A percentile compares a stretch with the other conserved stretches of the same genome.
Conservation (phyloP, 2,888 invertebrate genomes). For the Sisyra nigra region DNA sequence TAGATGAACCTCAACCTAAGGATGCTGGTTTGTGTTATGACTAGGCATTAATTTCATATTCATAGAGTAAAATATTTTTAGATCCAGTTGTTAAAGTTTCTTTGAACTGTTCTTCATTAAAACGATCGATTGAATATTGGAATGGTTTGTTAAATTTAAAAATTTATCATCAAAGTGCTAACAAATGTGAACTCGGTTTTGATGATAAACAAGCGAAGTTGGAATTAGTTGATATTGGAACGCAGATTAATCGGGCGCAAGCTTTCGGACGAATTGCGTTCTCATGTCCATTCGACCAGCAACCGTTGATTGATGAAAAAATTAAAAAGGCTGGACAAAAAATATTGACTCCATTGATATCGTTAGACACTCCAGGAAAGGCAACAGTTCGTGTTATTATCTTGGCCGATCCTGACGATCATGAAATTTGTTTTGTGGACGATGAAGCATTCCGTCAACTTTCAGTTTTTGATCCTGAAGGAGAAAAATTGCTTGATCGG, state of each 20-base stretch:
- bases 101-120: slow-evolving; percentile 59
- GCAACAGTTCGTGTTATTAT: slow-evolving; percentile 94
- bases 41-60: slow-evolving; percentile 1
- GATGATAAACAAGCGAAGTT: slow-evolving; percentile 56
- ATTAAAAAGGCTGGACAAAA: slow-evolving; percentile 53
- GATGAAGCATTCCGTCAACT: slow-evolving; percentile 85
- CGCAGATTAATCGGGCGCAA: slow-evolving; percentile 61
- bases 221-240: slow-evolving; percentile 53
- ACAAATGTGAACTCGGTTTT: slow-evolving; percentile 52
- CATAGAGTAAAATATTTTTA: slow-evolving; percentile 19
- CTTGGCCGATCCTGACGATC: slow-evolving; percentile 89
- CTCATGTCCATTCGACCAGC: slow-evolving; percentile 62
- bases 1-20: slow-evolving; percentile 51
- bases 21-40: slow-evolving; percentile 36
- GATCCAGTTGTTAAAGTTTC: slow-evolving; percentile 72
- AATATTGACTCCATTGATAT: slow-evolving; percentile 77
- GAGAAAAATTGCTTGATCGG: slow-evolving; percentile 61
- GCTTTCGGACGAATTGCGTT: slow-evolving; percentile 95
- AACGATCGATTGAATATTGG: slow-evolving; percentile 72
- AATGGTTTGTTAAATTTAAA: slow-evolving; percentile 58
- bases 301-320: slow-evolving; percentile 57
- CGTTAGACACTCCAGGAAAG: slow-evolving; percentile 94
- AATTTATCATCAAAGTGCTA: slow-evolving; percentile 43
- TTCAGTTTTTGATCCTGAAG: slow-evolving; percentile 71
- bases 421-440: slow-evolving; percentile 98